Conservation (phyloP, 2,113 vertebrate species). For the Cochlearius cochlearius region DNA sequence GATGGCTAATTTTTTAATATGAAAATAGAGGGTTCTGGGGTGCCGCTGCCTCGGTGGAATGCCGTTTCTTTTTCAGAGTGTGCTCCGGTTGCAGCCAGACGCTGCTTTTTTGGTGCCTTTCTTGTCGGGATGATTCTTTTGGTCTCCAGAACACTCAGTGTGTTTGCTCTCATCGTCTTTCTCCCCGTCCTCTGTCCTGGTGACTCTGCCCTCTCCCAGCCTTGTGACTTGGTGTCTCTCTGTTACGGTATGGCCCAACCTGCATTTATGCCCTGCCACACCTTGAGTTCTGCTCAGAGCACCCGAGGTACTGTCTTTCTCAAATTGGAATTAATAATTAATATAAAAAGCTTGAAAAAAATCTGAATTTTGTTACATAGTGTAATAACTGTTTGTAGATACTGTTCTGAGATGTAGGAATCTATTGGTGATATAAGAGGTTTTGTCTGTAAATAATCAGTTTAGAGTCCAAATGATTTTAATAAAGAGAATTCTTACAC, state of each 20-base stretch:
- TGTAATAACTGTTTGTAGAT: slow-evolving; percentile 76
- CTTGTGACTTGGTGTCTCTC: not conserved
- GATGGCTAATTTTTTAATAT: not conserved
- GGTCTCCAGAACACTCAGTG: slow-evolving; percentile 11
- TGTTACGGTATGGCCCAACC: not conserved
- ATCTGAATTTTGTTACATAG: slow-evolving; percentile 63
- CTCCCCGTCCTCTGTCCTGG: not conserved
- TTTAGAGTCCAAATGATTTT: slow-evolving; percentile 76
- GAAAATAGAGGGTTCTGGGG: not conserved
- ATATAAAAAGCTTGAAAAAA: slow-evolving; percentile 62
- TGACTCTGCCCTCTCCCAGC: not conserved
- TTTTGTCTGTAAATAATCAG: slow-evolving; percentile 85
- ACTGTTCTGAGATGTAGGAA: slow-evolving; percentile 70
- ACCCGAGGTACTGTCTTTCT: slow-evolving; percentile 58
- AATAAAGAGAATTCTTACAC: slow-evolving; percentile 78
- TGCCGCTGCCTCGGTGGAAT: not conserved
- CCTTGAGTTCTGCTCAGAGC: slow-evolving; percentile 45
- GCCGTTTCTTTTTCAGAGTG: not conserved
- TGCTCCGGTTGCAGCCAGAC: not conserved
- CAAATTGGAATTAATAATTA: slow-evolving; percentile 71
- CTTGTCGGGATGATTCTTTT: not conserved
- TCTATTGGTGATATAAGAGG: slow-evolving; percentile 73
- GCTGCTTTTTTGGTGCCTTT: slow-evolving; percentile 39
- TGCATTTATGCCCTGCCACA: not conserved
- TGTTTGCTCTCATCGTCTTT: not conserved